phyloP scores from a whole-genome alignment of 64 coral and sea anemone species.

The Orbicella faveolata region DNA sequence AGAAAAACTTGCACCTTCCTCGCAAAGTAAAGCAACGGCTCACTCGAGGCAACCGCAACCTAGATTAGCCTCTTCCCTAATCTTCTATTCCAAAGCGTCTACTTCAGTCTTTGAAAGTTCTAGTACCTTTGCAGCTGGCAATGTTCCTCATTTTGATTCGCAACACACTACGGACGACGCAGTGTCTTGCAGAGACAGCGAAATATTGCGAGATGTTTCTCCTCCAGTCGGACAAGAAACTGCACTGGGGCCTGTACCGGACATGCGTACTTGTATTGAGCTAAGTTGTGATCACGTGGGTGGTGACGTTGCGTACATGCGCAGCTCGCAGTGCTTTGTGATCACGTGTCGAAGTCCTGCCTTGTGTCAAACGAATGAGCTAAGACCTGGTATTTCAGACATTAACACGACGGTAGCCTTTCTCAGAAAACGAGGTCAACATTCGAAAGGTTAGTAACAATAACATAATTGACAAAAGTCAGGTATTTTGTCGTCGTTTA shows the following conservation, averaged over 20 bases:
- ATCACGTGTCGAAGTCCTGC: slow-evolving; percentile 31
- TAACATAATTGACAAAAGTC: too few relatives aligned
- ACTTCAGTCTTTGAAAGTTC: too few relatives aligned
- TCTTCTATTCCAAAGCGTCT: too few relatives aligned
- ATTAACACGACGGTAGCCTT: not conserved
- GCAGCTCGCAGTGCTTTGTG: slow-evolving; percentile 62
- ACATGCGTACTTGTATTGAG: slow-evolving; percentile 42
- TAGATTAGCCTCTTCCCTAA: too few relatives aligned
- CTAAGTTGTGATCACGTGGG: slow-evolving; percentile 35
- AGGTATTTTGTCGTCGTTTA: too few relatives aligned
- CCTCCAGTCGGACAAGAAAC: not conserved
- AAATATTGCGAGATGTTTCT: not conserved
- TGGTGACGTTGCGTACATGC: slow-evolving; percentile 70
- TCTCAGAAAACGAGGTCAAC: slow-evolving; percentile 6
- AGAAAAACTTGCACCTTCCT: not conserved
- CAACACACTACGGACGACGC: not conserved
- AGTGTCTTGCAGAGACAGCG: not conserved
- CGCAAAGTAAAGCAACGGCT: too few relatives aligned
- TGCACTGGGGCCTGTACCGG: not conserved
- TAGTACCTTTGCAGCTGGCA: too few relatives aligned
- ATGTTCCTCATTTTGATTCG: too few relatives aligned
- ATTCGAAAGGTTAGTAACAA: not conserved
- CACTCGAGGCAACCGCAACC: too few relatives aligned
- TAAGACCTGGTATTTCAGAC: not conserved
- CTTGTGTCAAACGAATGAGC: not conserved